Evolutionary conservation across 2,888 invertebrate species (phyloP).

Genomic region (Limnephilus auricula): DNA sequence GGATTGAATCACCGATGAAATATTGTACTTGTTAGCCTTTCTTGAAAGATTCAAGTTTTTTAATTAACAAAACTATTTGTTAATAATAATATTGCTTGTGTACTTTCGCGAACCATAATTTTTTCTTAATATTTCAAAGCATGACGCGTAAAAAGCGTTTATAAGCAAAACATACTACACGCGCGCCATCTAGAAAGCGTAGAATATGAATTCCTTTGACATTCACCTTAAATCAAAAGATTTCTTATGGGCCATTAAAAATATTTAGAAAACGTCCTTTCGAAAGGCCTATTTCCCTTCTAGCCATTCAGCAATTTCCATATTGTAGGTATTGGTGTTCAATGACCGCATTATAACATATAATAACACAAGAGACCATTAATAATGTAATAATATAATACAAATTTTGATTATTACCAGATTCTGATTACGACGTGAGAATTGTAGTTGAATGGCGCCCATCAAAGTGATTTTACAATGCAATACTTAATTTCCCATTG

Average conservation of each 20-base stretch:
- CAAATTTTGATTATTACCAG: neutral
- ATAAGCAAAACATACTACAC: too few species aligned
- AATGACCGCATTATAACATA: neutral
- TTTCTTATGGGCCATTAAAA: neutral
- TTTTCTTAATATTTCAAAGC: too few species aligned
- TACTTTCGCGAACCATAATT: too few species aligned
- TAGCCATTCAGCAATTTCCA: neutral
- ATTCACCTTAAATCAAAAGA: neutral
- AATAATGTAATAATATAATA: neutral
- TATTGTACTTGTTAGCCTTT: too few species aligned
- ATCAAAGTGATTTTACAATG: conserved; percentile 27
- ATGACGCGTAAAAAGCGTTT: too few species aligned
- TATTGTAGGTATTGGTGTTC: neutral
- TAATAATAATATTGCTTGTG: too few species aligned
- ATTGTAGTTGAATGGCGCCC: conserved; percentile 15
- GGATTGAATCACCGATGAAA: too few species aligned
- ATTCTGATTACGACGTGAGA: conserved; percentile 43
- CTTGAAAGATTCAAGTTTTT: too few species aligned
- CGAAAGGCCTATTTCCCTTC: neutral
- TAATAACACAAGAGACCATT: neutral
- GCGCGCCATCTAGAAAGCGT: too few species aligned
- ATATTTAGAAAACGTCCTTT: neutral
- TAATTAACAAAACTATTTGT: too few species aligned
- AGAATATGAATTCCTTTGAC: too few species aligned
- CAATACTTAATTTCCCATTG: conserved; percentile 48